Evolutionary conservation across 2,888 invertebrate species (phyloP).

Genomic region (Epistrophella euchroma): DNA sequence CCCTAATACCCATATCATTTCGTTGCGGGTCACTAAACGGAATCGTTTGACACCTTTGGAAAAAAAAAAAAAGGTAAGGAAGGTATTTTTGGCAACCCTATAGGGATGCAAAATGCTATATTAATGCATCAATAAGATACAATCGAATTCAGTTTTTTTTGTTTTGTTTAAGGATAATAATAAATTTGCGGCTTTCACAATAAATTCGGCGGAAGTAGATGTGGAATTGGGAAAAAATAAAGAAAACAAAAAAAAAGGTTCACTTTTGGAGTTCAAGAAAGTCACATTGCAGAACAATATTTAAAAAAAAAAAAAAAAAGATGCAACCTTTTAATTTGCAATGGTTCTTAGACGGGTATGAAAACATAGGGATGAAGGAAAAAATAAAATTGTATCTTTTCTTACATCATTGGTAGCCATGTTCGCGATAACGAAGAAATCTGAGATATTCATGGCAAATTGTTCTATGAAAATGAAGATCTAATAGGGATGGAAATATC

Average conservation of each 20-base stretch:
- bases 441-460: slow-evolving; percentile 32
- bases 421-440: slow-evolving; percentile 34
- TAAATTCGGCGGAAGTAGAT: slow-evolving; percentile 68
- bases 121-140: slow-evolving; percentile 34
- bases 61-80: not conserved
- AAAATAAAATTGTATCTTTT: slow-evolving; percentile 1
- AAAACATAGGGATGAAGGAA: slow-evolving; percentile 2
- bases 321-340: slow-evolving; percentile 64
- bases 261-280: slow-evolving; percentile 54
- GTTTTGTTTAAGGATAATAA: slow-evolving; percentile 53
- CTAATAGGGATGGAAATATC: slow-evolving; percentile 33
- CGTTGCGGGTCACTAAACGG: slow-evolving; percentile 70
- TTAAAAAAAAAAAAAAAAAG: slow-evolving; percentile 21
- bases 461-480: slow-evolving; percentile 50
- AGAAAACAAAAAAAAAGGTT: slow-evolving; percentile 16
- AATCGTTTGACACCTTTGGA: slow-evolving; percentile 34
- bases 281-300: slow-evolving; percentile 54
- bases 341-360: slow-evolving; percentile 47
- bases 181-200: slow-evolving; percentile 69
- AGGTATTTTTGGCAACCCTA: slow-evolving; percentile 4
- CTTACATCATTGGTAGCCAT: not conserved
- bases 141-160: slow-evolving; percentile 39
- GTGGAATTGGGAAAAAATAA: slow-evolving; percentile 23
- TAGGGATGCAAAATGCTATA: slow-evolving; percentile 54
- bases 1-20: slow-evolving; percentile 61